Base-by-base conservation (phyloP, 1,140 invertebrate genomes). In the Euura saliciscinereae region DNA sequence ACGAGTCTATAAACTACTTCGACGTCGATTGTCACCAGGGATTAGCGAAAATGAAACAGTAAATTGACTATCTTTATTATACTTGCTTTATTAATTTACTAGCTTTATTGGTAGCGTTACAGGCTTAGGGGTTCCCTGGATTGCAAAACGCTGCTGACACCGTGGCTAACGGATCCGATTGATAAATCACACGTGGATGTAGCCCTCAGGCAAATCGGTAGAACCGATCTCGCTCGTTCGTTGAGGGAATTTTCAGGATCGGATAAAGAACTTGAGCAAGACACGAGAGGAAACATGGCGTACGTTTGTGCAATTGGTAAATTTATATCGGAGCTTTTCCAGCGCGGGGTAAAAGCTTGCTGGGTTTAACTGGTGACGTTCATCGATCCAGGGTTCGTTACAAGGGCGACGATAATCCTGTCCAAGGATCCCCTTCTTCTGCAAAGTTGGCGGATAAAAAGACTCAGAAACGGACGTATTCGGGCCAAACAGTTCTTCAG, bases 191-290 rank as follows among this genome's bases (percentile, higher is more conserved):
- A 66, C 66, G 46, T 74, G 2, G 66, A 68, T 28, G 65, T 69
- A 51, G 71, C 65, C 11, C 73, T 74, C n/a, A 67, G 51, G 7
- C 2, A 70, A 66, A 74, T 74, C 66, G 73, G 70, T 6, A 67
- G 73, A 8, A 68, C 45, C 42, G 73, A 74, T 72, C 13, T 74
- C 46, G 70, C 71, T 6, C 59, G 59, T 69, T 69, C 66, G 68
- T 10, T 74, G 10, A 6, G 51, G 10, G 8, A 59, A n/a, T 8
- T 59, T 8, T 11, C 51, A 11, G 13, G 51, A n/a, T 8, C 2
- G 6, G 51, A 59, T 8, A 59, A 28, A 28, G 28, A 28, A 28
- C 28, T 28, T 28, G 28, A 28, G 13, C 13, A 11, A 59, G 8
- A 59, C 13, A n/a, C 51, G 51, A 59, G 51, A n/a, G 51, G 51